Evolutionary conservation across 2,113 vertebrate species (phyloP), one percentile per base, ranked within the genome.

Genomic region (Mastomys natalensis): DNA sequence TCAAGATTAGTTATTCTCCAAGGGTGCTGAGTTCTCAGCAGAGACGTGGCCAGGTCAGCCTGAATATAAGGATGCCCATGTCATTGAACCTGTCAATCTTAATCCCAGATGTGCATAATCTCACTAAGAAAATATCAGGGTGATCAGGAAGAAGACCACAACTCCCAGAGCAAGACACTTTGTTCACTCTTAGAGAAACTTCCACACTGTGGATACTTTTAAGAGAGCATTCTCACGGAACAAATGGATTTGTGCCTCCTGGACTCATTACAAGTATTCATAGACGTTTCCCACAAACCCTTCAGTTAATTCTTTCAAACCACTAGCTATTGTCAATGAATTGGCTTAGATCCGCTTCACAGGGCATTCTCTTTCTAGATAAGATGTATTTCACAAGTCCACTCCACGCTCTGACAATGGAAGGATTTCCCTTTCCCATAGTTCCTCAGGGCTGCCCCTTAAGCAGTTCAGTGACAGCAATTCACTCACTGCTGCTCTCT

Each of bases 341-440:
- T 48, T 94, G 89, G 93, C 89, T 93, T 58, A 51, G 72, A 60
- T 51, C 45, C 77, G 89, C 58, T 91, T 76, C 10, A 73, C 77
- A 70, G 64, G 62, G 84, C 40, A 73, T 93, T 92, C 76, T 95
- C 73, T 80, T 94, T 88, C 21, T 15, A 91, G 72, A 95, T 82
- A 84, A 97, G 95, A 48, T 48, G 2, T 31, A 88, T 68, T 82
- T 40, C 87, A 72, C 60, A 89, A 94, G 94, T 78, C 72, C 74
- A 66, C 73, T 82, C 68, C 72, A 16, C 68, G 29, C 40, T 82
- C 87, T 78, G 60, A 95, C 87, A 87, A 37, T 78, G 55, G 60
- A 48, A 97, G 90, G 82, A 87, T 96, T 87, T 96, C 92, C 90
- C 84, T 94, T 87, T 48, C 80, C 48, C n/a, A 10, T 2, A 60